phyloP scores from a whole-genome alignment of 2,888 invertebrate genomes.

The Andrena flavipes region DNA sequence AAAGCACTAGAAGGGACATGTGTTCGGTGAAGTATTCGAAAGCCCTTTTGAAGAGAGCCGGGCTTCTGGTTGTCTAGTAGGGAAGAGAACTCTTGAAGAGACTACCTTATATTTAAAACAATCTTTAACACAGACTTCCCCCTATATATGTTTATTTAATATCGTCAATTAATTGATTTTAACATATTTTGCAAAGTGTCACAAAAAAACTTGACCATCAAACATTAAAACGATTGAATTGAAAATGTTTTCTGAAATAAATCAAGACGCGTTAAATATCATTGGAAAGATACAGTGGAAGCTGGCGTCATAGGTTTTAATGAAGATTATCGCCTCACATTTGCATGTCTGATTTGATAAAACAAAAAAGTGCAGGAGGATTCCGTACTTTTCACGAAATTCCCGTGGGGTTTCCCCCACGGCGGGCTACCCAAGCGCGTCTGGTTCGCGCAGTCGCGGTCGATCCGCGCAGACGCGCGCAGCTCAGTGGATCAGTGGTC shows the following conservation, averaged over 20 bases:
- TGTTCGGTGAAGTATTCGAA: slow-evolving; percentile 19
- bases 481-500: slow-evolving; percentile 24
- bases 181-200: too few relatives aligned
- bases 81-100: slow-evolving; percentile 15
- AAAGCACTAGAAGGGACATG: slow-evolving; percentile 31
- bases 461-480: not conserved
- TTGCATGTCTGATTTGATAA: not conserved
- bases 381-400: slow-evolving; percentile 2
- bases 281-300: too few relatives aligned
- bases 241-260: too few relatives aligned
- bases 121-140: too few relatives aligned
- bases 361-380: not conserved
- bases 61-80: slow-evolving; percentile 33
- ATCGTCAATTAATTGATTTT: too few relatives aligned
- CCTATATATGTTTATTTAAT: too few relatives aligned
- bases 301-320: too few relatives aligned
- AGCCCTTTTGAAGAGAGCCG: slow-evolving; percentile 15
- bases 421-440: not conserved
- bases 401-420: slow-evolving; percentile 14
- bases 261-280: too few relatives aligned
- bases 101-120: slow-evolving; percentile 18
- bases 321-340: too few relatives aligned
- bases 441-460: not conserved
- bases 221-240: too few relatives aligned
- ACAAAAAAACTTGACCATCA: too few relatives aligned